These are phyloP conservation scores for Oscheius sp. DNA, from an alignment of 2,888 invertebrate species.

Conservation along the genomic window DNA sequence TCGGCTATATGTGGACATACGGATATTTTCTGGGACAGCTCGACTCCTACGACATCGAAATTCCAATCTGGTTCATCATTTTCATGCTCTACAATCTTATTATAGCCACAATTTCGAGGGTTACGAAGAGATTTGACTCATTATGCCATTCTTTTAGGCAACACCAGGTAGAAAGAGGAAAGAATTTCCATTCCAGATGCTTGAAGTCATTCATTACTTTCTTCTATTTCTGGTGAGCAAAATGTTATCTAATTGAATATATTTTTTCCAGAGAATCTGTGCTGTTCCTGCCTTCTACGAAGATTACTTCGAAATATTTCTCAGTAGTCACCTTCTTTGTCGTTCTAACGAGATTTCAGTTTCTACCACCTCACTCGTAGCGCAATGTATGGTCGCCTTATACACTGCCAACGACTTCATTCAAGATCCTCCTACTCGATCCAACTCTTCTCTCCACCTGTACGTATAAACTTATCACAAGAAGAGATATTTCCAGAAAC, in stretches of 20 bases:
- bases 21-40: slow-evolving; percentile 1
- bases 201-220: slow-evolving; percentile 18
- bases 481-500: not conserved
- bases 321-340: not conserved
- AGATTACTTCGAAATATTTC: slow-evolving; percentile 12
- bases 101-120: not conserved
- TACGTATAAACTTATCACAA: not conserved
- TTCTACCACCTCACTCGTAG: slow-evolving; percentile 2
- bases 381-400: slow-evolving; percentile 3
- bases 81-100: slow-evolving; percentile 12
- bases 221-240: slow-evolving; percentile 4
- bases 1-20: slow-evolving; percentile 20
- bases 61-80: slow-evolving; percentile 12
- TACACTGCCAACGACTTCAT: slow-evolving; percentile 20
- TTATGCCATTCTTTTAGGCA: not conserved
- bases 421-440: slow-evolving; percentile 20
- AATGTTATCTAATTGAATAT: not conserved
- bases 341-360: not conserved
- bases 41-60: not conserved
- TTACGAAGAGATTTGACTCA: not conserved
- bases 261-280: slow-evolving; percentile 10
- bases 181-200: slow-evolving; percentile 1
- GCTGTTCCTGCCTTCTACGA: slow-evolving; percentile 17
- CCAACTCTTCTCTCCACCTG: slow-evolving; percentile 15
- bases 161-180: slow-evolving; percentile 16